Conservation (phyloP, 2,113 vertebrate species). For the Triplophysa rosa region DNA sequence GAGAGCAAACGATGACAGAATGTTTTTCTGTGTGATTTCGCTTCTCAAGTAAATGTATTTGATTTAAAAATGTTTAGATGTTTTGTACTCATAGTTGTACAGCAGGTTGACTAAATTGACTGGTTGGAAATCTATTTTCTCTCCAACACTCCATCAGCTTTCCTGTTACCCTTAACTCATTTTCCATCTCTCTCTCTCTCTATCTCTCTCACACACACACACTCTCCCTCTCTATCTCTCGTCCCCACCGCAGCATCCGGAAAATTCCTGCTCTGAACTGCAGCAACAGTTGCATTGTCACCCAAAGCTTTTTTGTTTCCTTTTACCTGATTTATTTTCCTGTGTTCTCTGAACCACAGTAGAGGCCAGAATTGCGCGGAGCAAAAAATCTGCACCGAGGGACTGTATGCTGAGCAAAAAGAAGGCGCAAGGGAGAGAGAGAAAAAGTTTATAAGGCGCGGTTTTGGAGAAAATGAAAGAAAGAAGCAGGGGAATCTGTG, state of each 20-base stretch:
- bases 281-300: constrained; percentile 65
- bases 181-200: background rate
- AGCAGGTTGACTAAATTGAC: constrained; percentile 6
- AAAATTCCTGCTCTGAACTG: constrained; percentile 63
- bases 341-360: constrained; percentile 67
- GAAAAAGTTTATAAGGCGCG: constrained; percentile 78
- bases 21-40: too few relatives aligned
- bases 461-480: constrained; percentile 76
- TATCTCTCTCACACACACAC: constrained; percentile 33
- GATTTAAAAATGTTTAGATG: too few relatives aligned
- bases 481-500: constrained; percentile 77
- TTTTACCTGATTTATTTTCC: constrained; percentile 67
- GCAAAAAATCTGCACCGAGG: constrained; percentile 39
- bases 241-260: constrained; percentile 20
- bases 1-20: too few relatives aligned
- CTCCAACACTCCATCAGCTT: constrained; percentile 16
- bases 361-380: constrained; percentile 44
- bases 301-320: constrained; percentile 63
- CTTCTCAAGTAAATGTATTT: too few relatives aligned
- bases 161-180: constrained; percentile 19
- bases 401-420: constrained; percentile 39
- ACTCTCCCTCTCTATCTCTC: constrained; percentile 33
- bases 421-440: constrained; percentile 35
- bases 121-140: constrained; percentile 25
- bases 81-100: background rate